These are phyloP conservation scores for Stramonita haemastoma DNA, from an alignment of 2,888 invertebrate species.

Conservation along the genomic window DNA sequence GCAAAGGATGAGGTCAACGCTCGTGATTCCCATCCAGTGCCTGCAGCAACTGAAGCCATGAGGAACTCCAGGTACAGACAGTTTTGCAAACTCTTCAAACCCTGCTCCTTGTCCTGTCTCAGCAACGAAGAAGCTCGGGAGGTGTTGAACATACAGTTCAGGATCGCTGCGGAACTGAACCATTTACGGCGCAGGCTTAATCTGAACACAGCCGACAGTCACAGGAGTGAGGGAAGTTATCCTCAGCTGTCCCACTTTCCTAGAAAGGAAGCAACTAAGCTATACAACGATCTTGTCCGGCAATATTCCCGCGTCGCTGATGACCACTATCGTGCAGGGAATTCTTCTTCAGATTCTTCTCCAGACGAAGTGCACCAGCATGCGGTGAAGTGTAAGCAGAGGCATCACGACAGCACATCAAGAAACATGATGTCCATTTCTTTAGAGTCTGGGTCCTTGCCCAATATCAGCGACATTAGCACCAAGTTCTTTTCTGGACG, in stretches of 20 bases:
- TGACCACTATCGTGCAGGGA: background rate
- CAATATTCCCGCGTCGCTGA: background rate
- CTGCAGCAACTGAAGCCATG: too few relatives aligned
- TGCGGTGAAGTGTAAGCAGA: background rate
- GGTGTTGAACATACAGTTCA: constrained; percentile 19
- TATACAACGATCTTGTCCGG: background rate
- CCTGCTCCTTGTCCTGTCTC: background rate
- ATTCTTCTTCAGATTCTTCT: background rate
- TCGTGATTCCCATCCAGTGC: background rate
- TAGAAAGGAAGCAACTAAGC: background rate
- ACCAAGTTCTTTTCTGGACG: background rate
- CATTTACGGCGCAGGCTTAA: background rate
- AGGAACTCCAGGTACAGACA: background rate
- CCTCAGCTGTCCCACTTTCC: background rate
- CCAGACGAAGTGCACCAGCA: background rate
- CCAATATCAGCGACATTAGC: background rate
- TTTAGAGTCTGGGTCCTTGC: background rate
- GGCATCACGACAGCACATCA: background rate
- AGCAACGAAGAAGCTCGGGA: background rate
- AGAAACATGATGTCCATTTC: background rate
- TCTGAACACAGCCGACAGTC: background rate
- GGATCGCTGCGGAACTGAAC: constrained; percentile 22
- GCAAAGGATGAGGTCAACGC: background rate
- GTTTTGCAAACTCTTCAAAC: background rate
- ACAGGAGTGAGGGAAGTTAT: too few relatives aligned